Evolutionary conservation across 2,888 invertebrate genomes (phyloP), one percentile per base, ranked within the genome.

Genomic region (Drosophila monieri): DNA sequence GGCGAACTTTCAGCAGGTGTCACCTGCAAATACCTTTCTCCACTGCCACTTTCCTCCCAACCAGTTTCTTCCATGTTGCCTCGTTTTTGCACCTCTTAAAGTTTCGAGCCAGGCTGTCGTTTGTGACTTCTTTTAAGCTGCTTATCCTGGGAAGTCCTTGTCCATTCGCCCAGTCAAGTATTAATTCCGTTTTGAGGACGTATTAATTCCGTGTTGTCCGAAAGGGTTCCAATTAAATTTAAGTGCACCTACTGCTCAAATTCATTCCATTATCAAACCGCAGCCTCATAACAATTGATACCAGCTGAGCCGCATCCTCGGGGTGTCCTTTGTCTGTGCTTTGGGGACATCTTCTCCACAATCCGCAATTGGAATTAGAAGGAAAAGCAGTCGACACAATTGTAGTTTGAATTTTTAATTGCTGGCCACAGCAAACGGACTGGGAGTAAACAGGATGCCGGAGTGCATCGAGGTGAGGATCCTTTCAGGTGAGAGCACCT

Each of bases 391-490:
- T 30, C 53, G 46, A 25, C 46, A 47, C 64, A 47, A 66, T 39
- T 41, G 23, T 9, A 47, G 32, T 48, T 72, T 70, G 47, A 56
- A 70, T 72, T 70, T 70, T 70, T 56, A 70, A 70, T 70, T 70
- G 51, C 23, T 44, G 44, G 27, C 73, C 64, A 72, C 70, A 52
- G 47, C 64, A 70, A 61, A 52, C 51, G 41, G 43, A 21, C 35
- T 1, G 62, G 21, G 30, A 39, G 35, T 15, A 39, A 59, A 51
- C 47, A 52, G 49, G 14, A 44, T 37, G 37, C 39, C 25, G 32
- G 30, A 66, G 35, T 53, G 48, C 48, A 41, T 30, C 23, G 6
- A 9, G 32, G 6, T n/a, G 39, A 41, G 41, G 41, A 57, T 47
- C 48, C 64, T 27, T 44, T 62, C 35, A 44, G 49, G 30, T 54